Evolutionary conservation across 1,140 invertebrate genomes (phyloP), one percentile per base, ranked within the genome.

Genomic region (Chrysoperla carnea): DNA sequence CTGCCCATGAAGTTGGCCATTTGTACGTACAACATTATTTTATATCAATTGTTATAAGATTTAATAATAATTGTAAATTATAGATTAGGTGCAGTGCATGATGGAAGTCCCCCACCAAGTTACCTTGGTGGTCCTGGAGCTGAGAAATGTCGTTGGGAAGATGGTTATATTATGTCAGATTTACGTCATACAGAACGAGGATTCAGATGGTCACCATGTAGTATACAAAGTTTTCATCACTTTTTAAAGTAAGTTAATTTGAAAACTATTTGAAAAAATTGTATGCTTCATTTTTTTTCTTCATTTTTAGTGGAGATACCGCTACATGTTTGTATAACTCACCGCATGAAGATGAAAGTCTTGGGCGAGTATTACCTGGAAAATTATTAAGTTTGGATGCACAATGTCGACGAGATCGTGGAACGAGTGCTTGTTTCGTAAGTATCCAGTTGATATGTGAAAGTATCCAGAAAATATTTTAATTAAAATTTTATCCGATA

Each of bases 131-230:
- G 90, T 42, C 90, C 90, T 1, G 90, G 90, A n/a, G 90, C 90
- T 31, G 85, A 90, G 55, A 87, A 89, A 52, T 94, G 90, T 56
- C 76, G 87, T 52, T 94, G 90, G 89, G 86, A 92, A 59, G 90
- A 94, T 58, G 90, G 90, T 36, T 94, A 83, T 64, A 94, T 94
- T 52, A 94, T 94, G 90, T 89, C 84, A 40, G 89, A 94, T 65
- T 71, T 94, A 37, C 68, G 90, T 48, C 89, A 93, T 60, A 93
- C 89, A 1, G 89, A 93, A 65, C 79, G 90, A 56, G 90, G 90
- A 11, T 94, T 94, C 69, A 72, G 84, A 53, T 94, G 90, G 90
- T 93, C 88, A 6, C 76, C 86, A 23, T 94, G 90, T 61, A 89
- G 84, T 51, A 76, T 92, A n/a, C 77, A 87, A 41, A 90, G 88